Conservation (phyloP, 2,113 vertebrate genomes). For the Anguilla rostrata region DNA sequence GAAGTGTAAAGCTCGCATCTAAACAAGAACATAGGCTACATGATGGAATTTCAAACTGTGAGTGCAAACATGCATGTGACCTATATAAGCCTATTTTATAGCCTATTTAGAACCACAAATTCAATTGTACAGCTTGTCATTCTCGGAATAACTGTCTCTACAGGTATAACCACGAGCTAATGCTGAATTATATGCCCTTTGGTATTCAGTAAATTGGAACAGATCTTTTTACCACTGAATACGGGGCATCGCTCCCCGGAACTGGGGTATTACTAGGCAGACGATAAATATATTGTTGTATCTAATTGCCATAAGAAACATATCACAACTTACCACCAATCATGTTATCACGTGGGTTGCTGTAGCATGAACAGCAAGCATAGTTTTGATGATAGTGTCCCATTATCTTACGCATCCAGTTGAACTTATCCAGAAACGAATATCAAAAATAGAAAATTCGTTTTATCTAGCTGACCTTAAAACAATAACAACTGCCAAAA, state of each 20-base stretch:
- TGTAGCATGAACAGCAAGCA: constrained; percentile 46
- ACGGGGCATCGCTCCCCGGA: too few relatives aligned
- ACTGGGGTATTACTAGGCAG: neutral
- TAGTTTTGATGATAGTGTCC: constrained; percentile 60
- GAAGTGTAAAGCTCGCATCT: constrained; percentile 46
- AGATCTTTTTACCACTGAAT: neutral
- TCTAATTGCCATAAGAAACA: neutral
- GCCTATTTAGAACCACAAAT: neutral
- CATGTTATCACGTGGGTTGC: constrained; percentile 3
- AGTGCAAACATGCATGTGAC: constrained; percentile 26
- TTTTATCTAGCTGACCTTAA: neutral
- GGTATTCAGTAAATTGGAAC: neutral
- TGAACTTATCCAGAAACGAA: constrained; percentile 22
- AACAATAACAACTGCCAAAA: constrained; percentile 3
- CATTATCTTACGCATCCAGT: constrained; percentile 52
- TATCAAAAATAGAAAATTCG: constrained; percentile 49
- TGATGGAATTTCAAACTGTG: constrained; percentile 27
- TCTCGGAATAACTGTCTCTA: neutral
- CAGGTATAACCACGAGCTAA: neutral
- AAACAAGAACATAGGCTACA: neutral
- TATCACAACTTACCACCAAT: constrained; percentile 63
- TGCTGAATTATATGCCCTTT: neutral
- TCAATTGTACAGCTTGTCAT: neutral
- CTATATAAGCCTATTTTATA: neutral
- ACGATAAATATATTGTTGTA: neutral